A percentile compares a stretch with the other conserved stretches of the same genome.
Conservation (phyloP, 2,888 invertebrate genomes). For the Phaonia tiefii region DNA sequence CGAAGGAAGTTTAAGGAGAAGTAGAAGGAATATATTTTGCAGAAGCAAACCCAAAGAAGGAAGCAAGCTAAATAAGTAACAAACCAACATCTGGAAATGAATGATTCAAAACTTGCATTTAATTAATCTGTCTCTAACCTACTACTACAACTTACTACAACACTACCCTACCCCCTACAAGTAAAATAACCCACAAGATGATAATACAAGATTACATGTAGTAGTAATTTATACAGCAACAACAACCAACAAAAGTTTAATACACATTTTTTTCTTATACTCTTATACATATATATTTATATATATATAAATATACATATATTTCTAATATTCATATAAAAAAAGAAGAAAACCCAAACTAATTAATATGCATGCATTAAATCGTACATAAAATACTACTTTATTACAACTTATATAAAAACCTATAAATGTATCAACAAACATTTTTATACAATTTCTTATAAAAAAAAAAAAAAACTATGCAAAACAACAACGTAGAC, state of each 20-base stretch:
- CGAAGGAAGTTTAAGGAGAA: too few relatives aligned
- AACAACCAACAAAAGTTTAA: too few relatives aligned
- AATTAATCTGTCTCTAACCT: too few relatives aligned
- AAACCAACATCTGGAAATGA: slow-evolving; percentile 50
- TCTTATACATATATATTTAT: neutral
- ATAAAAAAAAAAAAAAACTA: slow-evolving; percentile 39
- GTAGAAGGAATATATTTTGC: slow-evolving; percentile 31
- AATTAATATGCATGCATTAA: slow-evolving; percentile 38
- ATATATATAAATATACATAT: neutral
- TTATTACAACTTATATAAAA: slow-evolving; percentile 31
- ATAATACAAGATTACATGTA: slow-evolving; percentile 36
- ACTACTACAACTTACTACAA: too few relatives aligned
- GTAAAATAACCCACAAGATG: slow-evolving; percentile 37
- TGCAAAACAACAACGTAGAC: slow-evolving; percentile 40
- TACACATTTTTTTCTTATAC: slow-evolving; percentile 30
- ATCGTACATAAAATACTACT: slow-evolving; percentile 32
- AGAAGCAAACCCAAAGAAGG: slow-evolving; percentile 48
- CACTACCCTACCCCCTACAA: slow-evolving; percentile 35
- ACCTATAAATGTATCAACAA: slow-evolving; percentile 48
- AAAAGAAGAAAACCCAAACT: slow-evolving; percentile 26
- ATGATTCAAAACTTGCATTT: slow-evolving; percentile 35
- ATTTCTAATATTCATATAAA: slow-evolving; percentile 15
- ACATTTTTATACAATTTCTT: slow-evolving; percentile 41
- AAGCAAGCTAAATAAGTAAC: slow-evolving; percentile 28
- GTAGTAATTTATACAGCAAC: slow-evolving; percentile 29